phyloP scores from a whole-genome alignment of 2,113 vertebrate species.

The Penelope pileata region DNA sequence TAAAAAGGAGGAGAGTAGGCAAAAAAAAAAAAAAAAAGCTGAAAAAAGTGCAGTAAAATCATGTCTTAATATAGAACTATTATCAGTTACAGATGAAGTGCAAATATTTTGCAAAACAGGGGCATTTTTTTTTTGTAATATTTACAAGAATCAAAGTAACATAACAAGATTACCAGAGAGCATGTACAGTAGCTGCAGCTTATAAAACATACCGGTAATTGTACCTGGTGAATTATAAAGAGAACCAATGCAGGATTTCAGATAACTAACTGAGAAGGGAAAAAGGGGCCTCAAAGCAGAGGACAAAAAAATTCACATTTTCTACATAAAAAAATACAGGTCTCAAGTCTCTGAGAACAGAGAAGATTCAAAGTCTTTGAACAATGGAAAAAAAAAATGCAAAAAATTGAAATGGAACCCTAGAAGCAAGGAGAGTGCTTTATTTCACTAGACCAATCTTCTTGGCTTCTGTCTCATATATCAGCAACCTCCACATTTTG shows the following conservation, averaged over 20 bases:
- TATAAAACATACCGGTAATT: slow-evolving; percentile 83
- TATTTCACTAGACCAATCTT: slow-evolving; percentile 99
- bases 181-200: slow-evolving; percentile 83
- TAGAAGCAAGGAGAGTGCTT: slow-evolving; percentile 74
- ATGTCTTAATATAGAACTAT: slow-evolving; percentile 62
- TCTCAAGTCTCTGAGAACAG: slow-evolving; percentile 81
- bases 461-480: slow-evolving; percentile 99
- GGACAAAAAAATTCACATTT: slow-evolving; percentile 81
- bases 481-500: slow-evolving; percentile 99
- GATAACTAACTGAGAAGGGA: slow-evolving; percentile 75
- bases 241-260: slow-evolving; percentile 75
- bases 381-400: slow-evolving; percentile 2
- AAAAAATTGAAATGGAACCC: slow-evolving; percentile 75
- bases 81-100: slow-evolving; percentile 76
- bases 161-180: slow-evolving; percentile 79
- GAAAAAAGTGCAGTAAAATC: slow-evolving; percentile 67
- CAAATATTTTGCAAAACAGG: slow-evolving; percentile 77
- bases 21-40: background rate
- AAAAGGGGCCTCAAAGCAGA: slow-evolving; percentile 67
- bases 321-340: slow-evolving; percentile 86
- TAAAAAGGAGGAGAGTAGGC: slow-evolving; percentile 13
- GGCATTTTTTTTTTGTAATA: slow-evolving; percentile 70
- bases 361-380: slow-evolving; percentile 77
- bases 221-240: slow-evolving; percentile 79
- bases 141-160: slow-evolving; percentile 81